phyloP scores from a whole-genome alignment of 2,113 vertebrate species.

The Abramis brama region DNA sequence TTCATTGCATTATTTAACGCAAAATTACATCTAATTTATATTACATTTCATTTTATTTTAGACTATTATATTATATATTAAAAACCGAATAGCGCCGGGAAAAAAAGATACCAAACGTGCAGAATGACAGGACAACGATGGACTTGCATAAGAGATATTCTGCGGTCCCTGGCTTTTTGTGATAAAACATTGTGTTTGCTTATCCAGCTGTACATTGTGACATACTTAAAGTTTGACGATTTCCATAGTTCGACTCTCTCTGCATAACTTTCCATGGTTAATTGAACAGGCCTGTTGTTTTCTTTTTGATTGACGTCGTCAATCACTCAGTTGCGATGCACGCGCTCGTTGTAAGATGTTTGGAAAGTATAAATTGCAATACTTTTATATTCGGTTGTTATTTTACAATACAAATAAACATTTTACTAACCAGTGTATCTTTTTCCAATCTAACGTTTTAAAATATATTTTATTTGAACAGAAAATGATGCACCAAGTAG shows the following conservation, averaged over 20 bases:
- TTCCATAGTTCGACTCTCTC: background rate
- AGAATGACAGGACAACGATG: slow-evolving; percentile 15
- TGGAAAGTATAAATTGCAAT: background rate
- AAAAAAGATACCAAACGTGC: background rate
- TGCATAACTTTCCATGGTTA: slow-evolving; percentile 11
- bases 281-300: slow-evolving; percentile 31
- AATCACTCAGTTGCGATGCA: slow-evolving; percentile 10
- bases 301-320: slow-evolving; percentile 22
- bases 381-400: background rate
- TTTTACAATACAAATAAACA: background rate
- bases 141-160: background rate
- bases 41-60: background rate
- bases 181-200: background rate
- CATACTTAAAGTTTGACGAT: background rate
- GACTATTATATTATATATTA: background rate
- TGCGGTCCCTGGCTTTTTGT: background rate
- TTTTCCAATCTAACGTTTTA: background rate
- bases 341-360: background rate
- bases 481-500: slow-evolving; percentile 99
- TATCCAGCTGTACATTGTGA: background rate
- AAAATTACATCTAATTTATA: background rate
- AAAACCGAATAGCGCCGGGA: background rate
- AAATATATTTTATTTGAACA: slow-evolving; percentile 67
- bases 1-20: slow-evolving; percentile 21
- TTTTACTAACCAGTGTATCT: background rate